A percentile compares a stretch with the other conserved stretches of the same genome.
Evolutionary conservation across 2,888 invertebrate species (phyloP).

Genomic region (Amiota communis): DNA sequence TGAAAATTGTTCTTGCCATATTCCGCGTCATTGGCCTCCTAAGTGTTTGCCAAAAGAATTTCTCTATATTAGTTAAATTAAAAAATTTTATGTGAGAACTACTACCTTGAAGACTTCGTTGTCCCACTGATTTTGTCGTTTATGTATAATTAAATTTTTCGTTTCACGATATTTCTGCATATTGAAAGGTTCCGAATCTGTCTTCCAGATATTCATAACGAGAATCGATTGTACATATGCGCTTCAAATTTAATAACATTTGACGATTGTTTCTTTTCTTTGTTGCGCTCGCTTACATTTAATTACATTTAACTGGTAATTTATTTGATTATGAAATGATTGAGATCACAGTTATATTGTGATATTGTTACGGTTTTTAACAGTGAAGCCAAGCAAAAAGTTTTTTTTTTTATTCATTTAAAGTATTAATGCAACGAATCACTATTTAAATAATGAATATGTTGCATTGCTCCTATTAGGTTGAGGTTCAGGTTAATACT

Average conservation of each 20-base stretch:
- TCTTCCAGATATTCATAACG: conserved; percentile 53
- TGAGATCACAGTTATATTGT: too few species aligned
- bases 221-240: not conserved
- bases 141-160: conserved; percentile 43
- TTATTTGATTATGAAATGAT: too few species aligned
- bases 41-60: not conserved
- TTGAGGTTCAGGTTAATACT: too few species aligned
- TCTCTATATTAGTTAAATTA: not conserved
- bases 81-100: not conserved
- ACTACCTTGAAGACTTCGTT: conserved; percentile 51
- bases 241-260: not conserved
- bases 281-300: too few species aligned
- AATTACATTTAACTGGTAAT: too few species aligned
- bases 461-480: too few species aligned
- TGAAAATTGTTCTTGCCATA: not conserved
- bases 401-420: too few species aligned
- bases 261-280: too few species aligned
- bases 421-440: too few species aligned
- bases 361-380: too few species aligned
- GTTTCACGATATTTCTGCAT: conserved; percentile 36
- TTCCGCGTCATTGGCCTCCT: not conserved
- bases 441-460: too few species aligned
- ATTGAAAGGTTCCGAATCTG: conserved; percentile 37
- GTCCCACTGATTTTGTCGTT: conserved; percentile 48
- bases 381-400: too few species aligned